Evolutionary conservation across 2,113 vertebrate genomes (phyloP).

Genomic region (Daubentonia madagascariensis): DNA sequence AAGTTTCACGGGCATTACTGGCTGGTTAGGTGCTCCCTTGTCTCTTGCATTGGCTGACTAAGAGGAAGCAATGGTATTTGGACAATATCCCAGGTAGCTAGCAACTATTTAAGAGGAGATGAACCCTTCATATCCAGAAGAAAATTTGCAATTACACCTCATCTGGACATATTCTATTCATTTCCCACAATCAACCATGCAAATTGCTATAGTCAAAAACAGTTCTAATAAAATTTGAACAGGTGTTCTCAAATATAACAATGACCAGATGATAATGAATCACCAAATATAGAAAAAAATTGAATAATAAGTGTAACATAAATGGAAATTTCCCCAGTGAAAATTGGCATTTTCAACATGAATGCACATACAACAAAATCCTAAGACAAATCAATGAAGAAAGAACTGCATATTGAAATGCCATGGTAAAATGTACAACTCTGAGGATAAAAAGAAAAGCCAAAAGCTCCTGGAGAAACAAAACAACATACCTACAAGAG

Average conservation of each 20-base stretch:
- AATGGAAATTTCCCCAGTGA: neutral
- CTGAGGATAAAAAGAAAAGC: neutral
- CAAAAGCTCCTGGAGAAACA: neutral
- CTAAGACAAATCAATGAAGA: neutral
- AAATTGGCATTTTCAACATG: neutral
- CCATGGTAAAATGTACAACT: neutral
- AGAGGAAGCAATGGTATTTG: neutral
- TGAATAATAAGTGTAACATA: neutral
- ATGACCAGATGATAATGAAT: neutral
- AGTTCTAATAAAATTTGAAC: neutral
- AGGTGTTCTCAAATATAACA: neutral
- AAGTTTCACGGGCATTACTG: neutral
- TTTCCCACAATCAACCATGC: neutral
- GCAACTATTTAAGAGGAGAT: neutral
- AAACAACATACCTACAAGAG: neutral
- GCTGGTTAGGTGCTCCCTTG: neutral
- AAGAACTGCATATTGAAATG: neutral
- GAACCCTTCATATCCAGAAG: neutral
- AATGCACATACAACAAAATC: neutral
- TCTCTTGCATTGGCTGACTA: neutral
- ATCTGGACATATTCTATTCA: neutral
- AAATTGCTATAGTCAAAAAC: neutral
- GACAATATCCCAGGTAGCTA: neutral
- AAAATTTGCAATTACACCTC: neutral
- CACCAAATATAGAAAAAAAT: neutral